A percentile compares a stretch with the other conserved stretches of the same genome.
Evolutionary conservation across 2,888 invertebrate species (phyloP).

Genomic region (Luperina testacea): DNA sequence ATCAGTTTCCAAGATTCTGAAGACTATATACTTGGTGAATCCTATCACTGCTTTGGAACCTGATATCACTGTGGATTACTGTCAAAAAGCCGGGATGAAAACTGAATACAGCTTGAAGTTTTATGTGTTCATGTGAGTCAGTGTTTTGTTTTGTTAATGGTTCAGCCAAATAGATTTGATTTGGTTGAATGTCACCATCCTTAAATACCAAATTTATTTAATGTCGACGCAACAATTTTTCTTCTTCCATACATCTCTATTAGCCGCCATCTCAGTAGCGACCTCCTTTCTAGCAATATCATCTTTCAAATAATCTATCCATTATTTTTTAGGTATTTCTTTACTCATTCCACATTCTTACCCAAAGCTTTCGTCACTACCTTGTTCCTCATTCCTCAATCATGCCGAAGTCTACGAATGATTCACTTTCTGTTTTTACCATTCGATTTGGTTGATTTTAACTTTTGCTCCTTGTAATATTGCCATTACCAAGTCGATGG

Average conservation of each 20-base stretch:
- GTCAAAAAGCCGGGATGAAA: slow-evolving; percentile 57
- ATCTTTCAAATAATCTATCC: too few relatives aligned
- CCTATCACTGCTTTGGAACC: slow-evolving; percentile 61
- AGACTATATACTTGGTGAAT: slow-evolving; percentile 60
- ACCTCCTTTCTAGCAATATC: too few relatives aligned
- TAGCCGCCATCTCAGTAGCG: too few relatives aligned
- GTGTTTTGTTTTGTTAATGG: neutral
- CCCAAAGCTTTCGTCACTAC: too few relatives aligned
- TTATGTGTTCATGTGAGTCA: slow-evolving; percentile 67
- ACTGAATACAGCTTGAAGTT: slow-evolving; percentile 46
- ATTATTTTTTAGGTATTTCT: too few relatives aligned
- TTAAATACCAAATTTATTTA: too few relatives aligned
- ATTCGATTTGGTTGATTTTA: neutral
- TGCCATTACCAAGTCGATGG: neutral
- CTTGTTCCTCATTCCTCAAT: too few relatives aligned
- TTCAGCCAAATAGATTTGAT: neutral
- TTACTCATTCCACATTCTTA: too few relatives aligned
- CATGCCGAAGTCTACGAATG: too few relatives aligned
- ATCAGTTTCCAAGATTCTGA: slow-evolving; percentile 67
- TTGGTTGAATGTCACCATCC: neutral
- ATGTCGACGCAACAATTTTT: too few relatives aligned
- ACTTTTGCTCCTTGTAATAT: neutral
- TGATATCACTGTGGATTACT: slow-evolving; percentile 60
- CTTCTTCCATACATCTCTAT: too few relatives aligned
- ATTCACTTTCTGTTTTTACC: too few relatives aligned